A percentile compares a stretch with the other conserved stretches of the same genome.
Conservation (phyloP, 2,888 invertebrate species). For the Acleris literana region DNA sequence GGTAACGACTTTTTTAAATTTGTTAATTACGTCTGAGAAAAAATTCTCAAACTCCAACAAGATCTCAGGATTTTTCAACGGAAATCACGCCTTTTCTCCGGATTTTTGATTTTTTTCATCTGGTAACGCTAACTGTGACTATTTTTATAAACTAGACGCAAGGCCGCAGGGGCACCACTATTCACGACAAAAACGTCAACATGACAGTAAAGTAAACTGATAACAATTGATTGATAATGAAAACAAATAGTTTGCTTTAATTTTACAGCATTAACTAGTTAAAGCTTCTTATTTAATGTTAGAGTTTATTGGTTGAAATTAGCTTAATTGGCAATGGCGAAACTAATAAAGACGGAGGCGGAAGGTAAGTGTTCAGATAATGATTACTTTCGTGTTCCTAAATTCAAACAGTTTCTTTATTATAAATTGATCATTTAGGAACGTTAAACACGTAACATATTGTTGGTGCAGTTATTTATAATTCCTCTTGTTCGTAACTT, state of each 20-base stretch:
- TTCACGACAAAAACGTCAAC: background rate
- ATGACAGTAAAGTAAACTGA: background rate
- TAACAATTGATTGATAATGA: constrained; percentile 13
- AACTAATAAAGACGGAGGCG: constrained; percentile 46
- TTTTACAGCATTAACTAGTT: background rate
- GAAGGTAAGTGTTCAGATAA: constrained; percentile 51
- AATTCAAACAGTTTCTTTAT: too few species aligned
- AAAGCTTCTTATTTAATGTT: background rate
- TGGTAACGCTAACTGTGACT: too few species aligned
- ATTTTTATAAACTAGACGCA: background rate
- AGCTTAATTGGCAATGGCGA: constrained; percentile 45
- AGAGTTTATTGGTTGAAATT: background rate
- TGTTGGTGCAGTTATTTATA: background rate
- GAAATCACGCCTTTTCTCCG: too few species aligned
- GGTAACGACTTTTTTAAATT: too few species aligned
- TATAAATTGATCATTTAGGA: too few species aligned
- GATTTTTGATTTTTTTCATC: too few species aligned
- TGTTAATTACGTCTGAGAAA: too few species aligned
- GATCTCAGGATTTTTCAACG: too few species aligned
- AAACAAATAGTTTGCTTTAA: background rate
- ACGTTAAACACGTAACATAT: background rate
- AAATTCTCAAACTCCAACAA: too few species aligned
- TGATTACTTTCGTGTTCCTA: too few species aligned
- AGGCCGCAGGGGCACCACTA: constrained; percentile 1
- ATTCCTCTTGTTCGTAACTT: background rate